Base-by-base conservation (phyloP, 1,140 invertebrate genomes). In the Papilio polyxenes region DNA sequence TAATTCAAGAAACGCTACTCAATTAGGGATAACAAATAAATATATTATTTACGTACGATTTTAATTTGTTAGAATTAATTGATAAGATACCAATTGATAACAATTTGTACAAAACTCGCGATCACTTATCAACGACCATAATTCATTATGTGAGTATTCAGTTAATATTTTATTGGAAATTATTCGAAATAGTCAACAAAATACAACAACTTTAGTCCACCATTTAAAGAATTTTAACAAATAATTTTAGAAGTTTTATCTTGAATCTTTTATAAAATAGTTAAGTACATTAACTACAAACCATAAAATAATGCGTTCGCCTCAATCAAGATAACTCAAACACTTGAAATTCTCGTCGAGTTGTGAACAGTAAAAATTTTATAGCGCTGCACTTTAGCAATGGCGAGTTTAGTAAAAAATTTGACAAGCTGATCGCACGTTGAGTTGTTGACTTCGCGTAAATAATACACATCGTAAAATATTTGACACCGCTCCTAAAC, bases 381-480 rank as follows among this genome's bases (percentile, higher is more conserved):
- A 76, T 76, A 49, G 75, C 75, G 48, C 75, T 7, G 48, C 20
- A 11, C 9, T 11, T 4, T 3, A 8, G 3, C 49, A 17, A 23
- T 76, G 75, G 48, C 20, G 44, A 20, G 48, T 37, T 77, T 17
- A 8, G 15, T 51, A 77, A 77, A 77, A 77, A 77, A 77, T 8
- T 77, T 49, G 49, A 59, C 51, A 77, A 56, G 20, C 56, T 77
- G 44, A 77, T 77, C 75, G 75, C 51, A 31, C 53, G 53, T 40
- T 53, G 8, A 78, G 53, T 56, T 76, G 75, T 76, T 56, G 76
- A 53, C 40, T 78, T 78, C 53, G 76, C 76, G 53, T 78, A 62
- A 78, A 78, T 78, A 78, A 78, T n/a, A 23, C 75, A 11, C 15
- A 23, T 78, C 76, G 17, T 78, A 78, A 78, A 78, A 78, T n/a